Base-by-base conservation (phyloP, 1,140 invertebrate species). In the Magallana gigas region DNA sequence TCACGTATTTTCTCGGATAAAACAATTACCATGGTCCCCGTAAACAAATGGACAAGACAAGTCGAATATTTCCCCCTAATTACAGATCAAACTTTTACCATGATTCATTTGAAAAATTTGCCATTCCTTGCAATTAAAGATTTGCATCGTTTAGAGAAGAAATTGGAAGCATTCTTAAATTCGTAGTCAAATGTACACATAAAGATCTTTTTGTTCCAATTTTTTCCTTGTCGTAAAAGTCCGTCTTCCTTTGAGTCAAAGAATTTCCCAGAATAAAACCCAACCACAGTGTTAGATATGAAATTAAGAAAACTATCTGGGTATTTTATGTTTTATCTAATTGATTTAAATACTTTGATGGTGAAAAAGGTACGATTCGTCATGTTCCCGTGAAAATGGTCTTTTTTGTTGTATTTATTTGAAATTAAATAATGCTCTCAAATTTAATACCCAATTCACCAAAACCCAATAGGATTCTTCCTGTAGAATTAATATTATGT, bases 1-100 rank as follows among this genome's bases (percentile, higher is more conserved):
- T 76, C 68, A 76, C 68, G 68, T 76, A 76, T 29, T 76, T 76
- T 76, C 18, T 29, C 23, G 7, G 23, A 76, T 76, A 76, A 76
- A 76, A 76, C 68, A 76, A 76, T 76, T 23, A 29, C 68, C 68
- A 36, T 76, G 23, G 68, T 48, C 68, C 29, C 68, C 8, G 23
- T 76, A 76, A 76, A 76, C 68, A 76, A 76, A 36, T 36, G 23
- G 68, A 48, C 68, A 76, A 76, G 68, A 36, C 9, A 29, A 29
- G 29, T 36, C 11, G 36, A 48, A 12, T 62, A 12, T 62, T 62
- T n/a, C 5, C 11, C n/a, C n/a, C 12, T 62, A 16, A 16, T 62
- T 62, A 18, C 23, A 36, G 36, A n/a, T 16, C 23, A 76, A 76
- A 12, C 23, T 29, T 76, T 12, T 48, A 48, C 23, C 36, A 36